These are phyloP conservation scores for Procambarus virginalis DNA, from an alignment of 1,140 invertebrate species.

Conservation along the genomic window DNA sequence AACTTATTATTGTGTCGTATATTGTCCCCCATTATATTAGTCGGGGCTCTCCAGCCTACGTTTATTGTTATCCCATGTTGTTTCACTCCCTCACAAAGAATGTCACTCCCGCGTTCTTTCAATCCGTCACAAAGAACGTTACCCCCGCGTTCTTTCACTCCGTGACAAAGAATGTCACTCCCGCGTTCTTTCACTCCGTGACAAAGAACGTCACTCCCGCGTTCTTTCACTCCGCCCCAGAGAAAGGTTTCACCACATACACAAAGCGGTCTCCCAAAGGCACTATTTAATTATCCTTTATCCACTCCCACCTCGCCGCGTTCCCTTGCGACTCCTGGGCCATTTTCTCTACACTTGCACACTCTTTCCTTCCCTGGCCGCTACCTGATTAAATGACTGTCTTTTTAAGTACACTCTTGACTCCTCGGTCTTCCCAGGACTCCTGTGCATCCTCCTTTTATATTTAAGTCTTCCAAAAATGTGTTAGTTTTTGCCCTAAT, in stretches of 20 bases:
- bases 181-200: too few species aligned
- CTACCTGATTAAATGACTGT: neutral
- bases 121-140: too few species aligned
- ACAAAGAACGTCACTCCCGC: neutral
- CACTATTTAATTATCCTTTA: neutral
- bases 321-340: neutral
- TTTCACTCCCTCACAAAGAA: too few species aligned
- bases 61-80: too few species aligned
- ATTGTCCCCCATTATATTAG: too few species aligned
- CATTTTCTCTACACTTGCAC: neutral
- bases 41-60: too few species aligned
- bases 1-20: too few species aligned
- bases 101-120: too few species aligned
- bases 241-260: neutral
- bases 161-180: too few species aligned
- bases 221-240: neutral
- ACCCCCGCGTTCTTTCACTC: too few species aligned
- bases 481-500: neutral
- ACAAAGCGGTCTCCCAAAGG: neutral
- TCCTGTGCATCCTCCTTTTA: neutral
- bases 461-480: neutral
- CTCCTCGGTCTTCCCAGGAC: neutral
- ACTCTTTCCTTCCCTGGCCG: neutral
- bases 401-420: neutral
- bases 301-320: neutral